Percentiles rank a stretch among this genome's conserved stretches.
These are phyloP conservation scores for Dermatophagoides farinae DNA, from an alignment of 1,140 invertebrate genomes.

Conservation along the genomic window DNA sequence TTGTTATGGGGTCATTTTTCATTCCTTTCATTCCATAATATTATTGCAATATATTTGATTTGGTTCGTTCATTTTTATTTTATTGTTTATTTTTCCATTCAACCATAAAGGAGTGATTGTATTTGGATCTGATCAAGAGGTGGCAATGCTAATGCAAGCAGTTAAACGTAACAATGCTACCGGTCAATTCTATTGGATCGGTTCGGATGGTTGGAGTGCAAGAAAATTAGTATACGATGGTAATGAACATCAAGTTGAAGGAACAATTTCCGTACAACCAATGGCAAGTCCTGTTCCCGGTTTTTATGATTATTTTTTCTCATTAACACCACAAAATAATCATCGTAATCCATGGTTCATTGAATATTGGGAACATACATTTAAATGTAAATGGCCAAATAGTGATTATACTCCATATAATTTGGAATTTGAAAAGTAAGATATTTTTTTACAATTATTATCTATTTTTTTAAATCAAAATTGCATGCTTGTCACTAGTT, in stretches of 20 bases:
- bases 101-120: constrained; percentile 53
- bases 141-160: constrained; percentile 75
- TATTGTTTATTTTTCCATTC: too few relatives aligned
- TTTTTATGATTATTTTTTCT: constrained; percentile 70
- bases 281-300: constrained; percentile 63
- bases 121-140: constrained; percentile 88
- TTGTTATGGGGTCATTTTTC: too few relatives aligned
- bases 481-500: too few relatives aligned
- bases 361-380: constrained; percentile 83
- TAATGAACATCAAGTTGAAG: constrained; percentile 49
- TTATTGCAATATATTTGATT: too few relatives aligned
- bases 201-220: constrained; percentile 78
- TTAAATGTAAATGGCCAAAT: constrained; percentile 39
- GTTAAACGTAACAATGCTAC: constrained; percentile 67
- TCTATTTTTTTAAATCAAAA: too few relatives aligned
- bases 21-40: too few relatives aligned
- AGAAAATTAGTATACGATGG: constrained; percentile 63
- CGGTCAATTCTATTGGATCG: constrained; percentile 77
- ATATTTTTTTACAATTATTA: neutral
- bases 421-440: constrained; percentile 34
- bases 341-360: constrained; percentile 78
- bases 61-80: too few relatives aligned
- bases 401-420: constrained; percentile 59
- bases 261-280: constrained; percentile 70
- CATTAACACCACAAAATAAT: constrained; percentile 62